Base-by-base conservation (phyloP, 2,888 invertebrate species). In the Drosophila bunnanda region DNA sequence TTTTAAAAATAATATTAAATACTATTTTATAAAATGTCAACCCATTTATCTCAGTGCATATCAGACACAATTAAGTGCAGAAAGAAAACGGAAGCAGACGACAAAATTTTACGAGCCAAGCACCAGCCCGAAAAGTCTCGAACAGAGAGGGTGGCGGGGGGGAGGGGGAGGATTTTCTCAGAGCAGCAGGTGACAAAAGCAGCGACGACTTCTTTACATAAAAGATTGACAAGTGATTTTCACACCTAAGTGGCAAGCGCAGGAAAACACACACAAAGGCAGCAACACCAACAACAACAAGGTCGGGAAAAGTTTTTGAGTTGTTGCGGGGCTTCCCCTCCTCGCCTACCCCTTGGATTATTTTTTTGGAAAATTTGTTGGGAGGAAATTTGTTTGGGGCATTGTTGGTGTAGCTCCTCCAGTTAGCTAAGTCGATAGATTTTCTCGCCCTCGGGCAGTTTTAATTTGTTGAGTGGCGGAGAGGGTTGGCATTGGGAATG, bases 181-280 rank as follows among this genome's bases (percentile, higher is more conserved):
- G 71, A 43, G 71, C 41, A 66, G 68, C 67, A 65, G 77, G 55
- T 72, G 86, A 65, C 69, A 80, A 69, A 78, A 68, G 60, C 60
- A 59, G 32, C 74, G 76, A 65, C 68, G 56, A 60, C 56, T 76
- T 79, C 81, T 84, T 86, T 83, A 79, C 89, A 88, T 83, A 88
- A 88, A 84, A 84, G 89, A 88, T 84, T 84, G 84, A 87, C 87
- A 84, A 84, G 89, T 83, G 87, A 84, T 88, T 88, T 80, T 80
- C 80, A 77, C 87, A 83, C 83, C 87, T 73, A 72, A 76, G 77
- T 76, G 77, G 76, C 77, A 76, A 71, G 71, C 74, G 59, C 58
- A 75, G 59, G 69, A 70, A 72, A 66, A 73, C 65, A 73, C 65
- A 73, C 60, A 60, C 56, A 52, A 30, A 39, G 59, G 38, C 68